Evolutionary conservation across 2,113 vertebrate genomes (phyloP).

Genomic region (Dissostichus mawsoni): DNA sequence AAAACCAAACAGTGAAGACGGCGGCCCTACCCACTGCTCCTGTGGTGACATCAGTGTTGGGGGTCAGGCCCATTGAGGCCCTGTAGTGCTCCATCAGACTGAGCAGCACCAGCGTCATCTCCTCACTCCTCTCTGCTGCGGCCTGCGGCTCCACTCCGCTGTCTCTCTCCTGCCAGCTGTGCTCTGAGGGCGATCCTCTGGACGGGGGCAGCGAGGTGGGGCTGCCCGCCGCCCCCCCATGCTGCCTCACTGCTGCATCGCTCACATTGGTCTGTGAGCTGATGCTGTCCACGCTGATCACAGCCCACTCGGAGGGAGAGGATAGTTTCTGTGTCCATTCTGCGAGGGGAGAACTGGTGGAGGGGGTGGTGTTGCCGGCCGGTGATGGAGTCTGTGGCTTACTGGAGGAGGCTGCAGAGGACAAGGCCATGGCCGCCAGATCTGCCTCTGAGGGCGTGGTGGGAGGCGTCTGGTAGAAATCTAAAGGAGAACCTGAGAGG

Average conservation of each 20-base stretch:
- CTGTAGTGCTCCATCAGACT: conserved; percentile 78
- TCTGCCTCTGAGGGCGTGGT: conserved; percentile 75
- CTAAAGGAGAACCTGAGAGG: conserved; percentile 75
- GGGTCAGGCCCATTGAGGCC: conserved; percentile 60
- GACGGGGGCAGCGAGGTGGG: conserved; percentile 17
- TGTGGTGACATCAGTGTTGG: conserved; percentile 56
- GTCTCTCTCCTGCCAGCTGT: conserved; percentile 72
- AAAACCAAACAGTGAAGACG: not conserved
- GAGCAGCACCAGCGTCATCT: conserved; percentile 70
- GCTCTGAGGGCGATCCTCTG: conserved; percentile 54
- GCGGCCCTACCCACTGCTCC: conserved; percentile 73
- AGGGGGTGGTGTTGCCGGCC: conserved; percentile 38
- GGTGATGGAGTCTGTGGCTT: conserved; percentile 58
- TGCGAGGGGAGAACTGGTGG: conserved; percentile 29
- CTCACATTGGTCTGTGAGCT: conserved; percentile 17
- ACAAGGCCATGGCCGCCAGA: conserved; percentile 68
- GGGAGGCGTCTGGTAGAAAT: conserved; percentile 82
- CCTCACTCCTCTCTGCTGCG: conserved; percentile 62
- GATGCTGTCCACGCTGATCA: conserved; percentile 61
- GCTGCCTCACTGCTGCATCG: conserved; percentile 24
- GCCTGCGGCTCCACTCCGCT: conserved; percentile 62
- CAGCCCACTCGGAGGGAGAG: conserved; percentile 71
- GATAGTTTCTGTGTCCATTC: conserved; percentile 62
- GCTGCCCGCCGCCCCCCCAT: conserved; percentile 3
- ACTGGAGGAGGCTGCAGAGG: conserved; percentile 50